Evolutionary conservation across 2,113 vertebrate species (phyloP).

Genomic region (Eupsittula cactorum): DNA sequence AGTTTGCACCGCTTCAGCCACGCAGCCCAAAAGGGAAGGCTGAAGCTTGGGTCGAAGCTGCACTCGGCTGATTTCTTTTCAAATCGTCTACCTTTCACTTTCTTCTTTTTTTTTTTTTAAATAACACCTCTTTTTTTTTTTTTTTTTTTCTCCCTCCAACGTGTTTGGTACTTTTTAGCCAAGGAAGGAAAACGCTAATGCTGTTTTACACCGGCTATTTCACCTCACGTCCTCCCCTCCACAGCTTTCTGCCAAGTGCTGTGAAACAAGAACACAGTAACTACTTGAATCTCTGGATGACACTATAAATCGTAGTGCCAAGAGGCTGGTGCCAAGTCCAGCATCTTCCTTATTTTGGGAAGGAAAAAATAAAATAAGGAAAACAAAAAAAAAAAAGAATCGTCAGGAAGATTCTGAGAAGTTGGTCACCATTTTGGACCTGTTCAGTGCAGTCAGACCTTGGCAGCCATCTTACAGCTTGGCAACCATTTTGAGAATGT

Average conservation of each 20-base stretch:
- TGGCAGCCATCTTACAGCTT: constrained; percentile 98
- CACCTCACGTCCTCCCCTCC: constrained; percentile 73
- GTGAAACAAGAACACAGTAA: constrained; percentile 82
- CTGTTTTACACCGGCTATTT: constrained; percentile 60
- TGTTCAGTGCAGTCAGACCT: constrained; percentile 75
- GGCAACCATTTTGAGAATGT: constrained; percentile 98
- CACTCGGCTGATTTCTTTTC: constrained; percentile 45
- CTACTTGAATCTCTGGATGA: constrained; percentile 90
- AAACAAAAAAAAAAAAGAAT: background rate
- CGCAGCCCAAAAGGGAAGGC: constrained; percentile 56
- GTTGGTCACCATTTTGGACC: constrained; percentile 80
- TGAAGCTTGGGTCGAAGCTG: constrained; percentile 1
- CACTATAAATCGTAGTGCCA: constrained; percentile 85
- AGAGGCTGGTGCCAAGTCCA: constrained; percentile 85
- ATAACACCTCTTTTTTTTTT: background rate
- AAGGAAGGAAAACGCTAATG: constrained; percentile 63
- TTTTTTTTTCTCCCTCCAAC: fast-evolving
- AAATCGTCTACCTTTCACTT: constrained; percentile 15
- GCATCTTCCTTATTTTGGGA: constrained; percentile 79
- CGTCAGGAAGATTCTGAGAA: constrained; percentile 59
- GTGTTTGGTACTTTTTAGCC: constrained; percentile 41
- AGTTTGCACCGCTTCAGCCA: constrained; percentile 72
- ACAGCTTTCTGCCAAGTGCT: constrained; percentile 79
- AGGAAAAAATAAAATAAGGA: background rate
- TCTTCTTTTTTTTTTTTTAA: background rate